Evolutionary conservation across 2,797 vertebrate species (phyloP).

Genomic region (Artibeus jamaicensis): DNA sequence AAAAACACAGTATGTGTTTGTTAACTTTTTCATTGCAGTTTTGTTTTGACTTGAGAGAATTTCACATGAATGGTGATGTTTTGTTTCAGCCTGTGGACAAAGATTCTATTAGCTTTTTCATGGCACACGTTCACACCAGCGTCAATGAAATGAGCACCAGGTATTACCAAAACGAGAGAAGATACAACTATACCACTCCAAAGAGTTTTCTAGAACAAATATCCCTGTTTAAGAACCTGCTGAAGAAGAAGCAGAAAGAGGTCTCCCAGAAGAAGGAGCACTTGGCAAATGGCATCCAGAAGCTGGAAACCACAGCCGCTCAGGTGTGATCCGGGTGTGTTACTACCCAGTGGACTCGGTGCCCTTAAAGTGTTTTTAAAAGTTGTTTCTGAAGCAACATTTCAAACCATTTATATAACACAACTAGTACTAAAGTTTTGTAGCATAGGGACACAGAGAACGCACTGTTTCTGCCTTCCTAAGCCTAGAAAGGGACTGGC

Average conservation of each 20-base stretch:
- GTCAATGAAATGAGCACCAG: slow-evolving; percentile 88
- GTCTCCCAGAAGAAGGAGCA: slow-evolving; percentile 83
- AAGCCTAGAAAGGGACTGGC: neutral
- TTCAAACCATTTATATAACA: neutral
- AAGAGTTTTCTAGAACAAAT: slow-evolving; percentile 93
- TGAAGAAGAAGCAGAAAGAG: slow-evolving; percentile 85
- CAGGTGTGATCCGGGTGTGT: slow-evolving; percentile 82
- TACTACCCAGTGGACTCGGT: neutral
- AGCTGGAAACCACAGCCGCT: slow-evolving; percentile 86
- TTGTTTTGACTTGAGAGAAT: slow-evolving; percentile 25
- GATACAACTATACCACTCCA: slow-evolving; percentile 88
- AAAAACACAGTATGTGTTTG: neutral
- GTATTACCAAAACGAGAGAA: slow-evolving; percentile 86
- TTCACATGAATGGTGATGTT: neutral
- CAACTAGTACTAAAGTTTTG: neutral
- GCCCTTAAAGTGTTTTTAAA: neutral
- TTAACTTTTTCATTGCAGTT: neutral
- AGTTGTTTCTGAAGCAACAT: neutral
- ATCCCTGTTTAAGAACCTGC: slow-evolving; percentile 86
- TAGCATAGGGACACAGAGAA: neutral
- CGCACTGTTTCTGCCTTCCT: neutral
- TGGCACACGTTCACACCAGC: slow-evolving; percentile 88
- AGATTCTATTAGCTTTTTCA: slow-evolving; percentile 90
- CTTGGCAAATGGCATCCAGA: slow-evolving; percentile 86
- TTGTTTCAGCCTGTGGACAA: slow-evolving; percentile 86